phyloP scores from a whole-genome alignment of 2,113 vertebrate genomes.

The Hyperoodon ampullatus region DNA sequence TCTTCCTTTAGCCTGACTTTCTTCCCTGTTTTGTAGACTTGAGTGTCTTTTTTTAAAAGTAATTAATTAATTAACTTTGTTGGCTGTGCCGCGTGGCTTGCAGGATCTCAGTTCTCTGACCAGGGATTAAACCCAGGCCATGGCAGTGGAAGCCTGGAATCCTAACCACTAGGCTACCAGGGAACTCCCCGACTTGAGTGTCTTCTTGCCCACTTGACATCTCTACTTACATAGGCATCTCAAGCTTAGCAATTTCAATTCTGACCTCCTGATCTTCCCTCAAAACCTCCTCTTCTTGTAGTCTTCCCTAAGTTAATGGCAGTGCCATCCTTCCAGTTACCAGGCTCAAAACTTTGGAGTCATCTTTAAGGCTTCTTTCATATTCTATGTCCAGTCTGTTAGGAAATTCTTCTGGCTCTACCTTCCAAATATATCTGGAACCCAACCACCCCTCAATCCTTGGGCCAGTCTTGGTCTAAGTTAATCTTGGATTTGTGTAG shows the following conservation, averaged over 20 bases:
- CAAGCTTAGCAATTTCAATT: background rate
- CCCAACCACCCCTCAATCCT: background rate
- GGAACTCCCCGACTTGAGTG: background rate
- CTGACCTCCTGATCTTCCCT: background rate
- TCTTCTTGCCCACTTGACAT: background rate
- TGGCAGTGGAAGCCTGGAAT: background rate
- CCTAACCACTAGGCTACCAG: background rate
- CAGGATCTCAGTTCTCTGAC: background rate
- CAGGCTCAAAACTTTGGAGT: background rate
- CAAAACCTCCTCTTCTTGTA: background rate
- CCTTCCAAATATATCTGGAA: background rate
- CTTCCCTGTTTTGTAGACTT: background rate
- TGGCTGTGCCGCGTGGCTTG: background rate
- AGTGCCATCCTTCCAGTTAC: background rate
- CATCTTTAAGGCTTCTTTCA: background rate
- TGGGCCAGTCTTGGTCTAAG: background rate
- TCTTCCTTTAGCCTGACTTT: background rate
- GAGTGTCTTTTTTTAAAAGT: background rate
- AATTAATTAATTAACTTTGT: background rate
- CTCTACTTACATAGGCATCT: background rate
- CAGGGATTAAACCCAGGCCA: background rate
- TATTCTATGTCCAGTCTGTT: background rate
- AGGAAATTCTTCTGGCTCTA: background rate
- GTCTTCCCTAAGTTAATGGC: background rate
- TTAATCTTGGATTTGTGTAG: background rate